These are phyloP conservation scores for Knipowitschia caucasica DNA, from an alignment of 2,797 vertebrate genomes.

Conservation along the genomic window DNA sequence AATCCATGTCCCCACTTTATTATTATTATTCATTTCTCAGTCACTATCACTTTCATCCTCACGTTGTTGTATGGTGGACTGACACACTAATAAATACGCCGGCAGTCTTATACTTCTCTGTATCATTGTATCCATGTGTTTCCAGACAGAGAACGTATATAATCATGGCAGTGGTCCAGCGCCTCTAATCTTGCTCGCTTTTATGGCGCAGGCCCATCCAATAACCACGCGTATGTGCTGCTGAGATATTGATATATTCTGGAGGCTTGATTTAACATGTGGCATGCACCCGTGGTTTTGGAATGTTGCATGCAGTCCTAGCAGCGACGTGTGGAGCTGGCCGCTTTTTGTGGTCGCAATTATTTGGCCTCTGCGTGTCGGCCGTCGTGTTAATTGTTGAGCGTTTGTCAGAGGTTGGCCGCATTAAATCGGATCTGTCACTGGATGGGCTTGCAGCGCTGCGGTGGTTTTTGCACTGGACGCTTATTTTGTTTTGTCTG, in stretches of 20 bases:
- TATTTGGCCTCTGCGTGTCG: slow-evolving; percentile 45
- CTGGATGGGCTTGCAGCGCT: slow-evolving; percentile 45
- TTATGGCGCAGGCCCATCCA: slow-evolving; percentile 39
- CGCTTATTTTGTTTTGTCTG: no score
- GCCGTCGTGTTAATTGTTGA: slow-evolving; percentile 47
- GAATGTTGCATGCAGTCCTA: no score
- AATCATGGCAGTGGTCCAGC: slow-evolving; percentile 47
- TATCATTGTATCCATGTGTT: slow-evolving; percentile 63
- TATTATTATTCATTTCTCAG: slow-evolving; percentile 26
- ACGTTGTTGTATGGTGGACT: slow-evolving; percentile 34
- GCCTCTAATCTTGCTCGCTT: slow-evolving; percentile 45
- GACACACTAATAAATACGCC: slow-evolving; percentile 53
- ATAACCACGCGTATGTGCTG: slow-evolving; percentile 45
- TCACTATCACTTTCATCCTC: slow-evolving; percentile 48
- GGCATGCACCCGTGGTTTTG: slow-evolving; percentile 37
- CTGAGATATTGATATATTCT: slow-evolving; percentile 51
- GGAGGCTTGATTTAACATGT: slow-evolving; percentile 55
- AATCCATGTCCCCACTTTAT: neutral
- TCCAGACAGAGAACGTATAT: slow-evolving; percentile 47
- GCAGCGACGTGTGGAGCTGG: no score
- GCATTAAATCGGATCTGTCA: slow-evolving; percentile 58
- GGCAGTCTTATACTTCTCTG: slow-evolving; percentile 41
- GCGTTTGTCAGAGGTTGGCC: slow-evolving; percentile 58
- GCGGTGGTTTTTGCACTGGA: slow-evolving; percentile 33
- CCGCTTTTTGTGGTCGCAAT: slow-evolving; percentile 42